Conservation (phyloP, 2,113 vertebrate species). For the Thunnus thynnus region DNA sequence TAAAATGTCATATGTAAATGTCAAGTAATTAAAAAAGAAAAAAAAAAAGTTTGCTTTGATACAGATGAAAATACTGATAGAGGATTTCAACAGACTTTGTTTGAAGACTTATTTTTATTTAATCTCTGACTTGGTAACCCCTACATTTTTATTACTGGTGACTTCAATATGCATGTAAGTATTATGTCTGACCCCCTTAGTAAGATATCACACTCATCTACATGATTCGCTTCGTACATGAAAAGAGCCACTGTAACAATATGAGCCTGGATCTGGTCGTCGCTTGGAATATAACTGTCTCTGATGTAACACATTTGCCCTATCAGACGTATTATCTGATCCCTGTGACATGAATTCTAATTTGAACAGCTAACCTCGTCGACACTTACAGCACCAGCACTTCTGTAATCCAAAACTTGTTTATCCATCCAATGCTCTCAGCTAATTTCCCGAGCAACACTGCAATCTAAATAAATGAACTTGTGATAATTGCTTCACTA, state of each 20-base stretch:
- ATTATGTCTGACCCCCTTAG: neutral
- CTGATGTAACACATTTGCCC: constrained; percentile 4
- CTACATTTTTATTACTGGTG: neutral
- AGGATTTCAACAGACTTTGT: neutral
- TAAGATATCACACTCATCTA: neutral
- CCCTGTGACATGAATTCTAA: neutral
- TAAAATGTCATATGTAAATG: neutral
- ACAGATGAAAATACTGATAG: neutral
- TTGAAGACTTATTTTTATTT: neutral
- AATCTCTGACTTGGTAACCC: neutral
- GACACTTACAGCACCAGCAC: neutral
- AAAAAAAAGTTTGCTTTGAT: neutral
- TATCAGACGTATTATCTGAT: neutral
- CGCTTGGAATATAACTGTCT: neutral
- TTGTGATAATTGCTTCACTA: constrained; percentile 16
- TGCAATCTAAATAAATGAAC: constrained; percentile 21
- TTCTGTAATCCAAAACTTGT: neutral
- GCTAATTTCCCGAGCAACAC: neutral
- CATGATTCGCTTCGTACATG: constrained; percentile 14
- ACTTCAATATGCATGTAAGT: constrained; percentile 3
- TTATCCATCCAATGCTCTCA: neutral
- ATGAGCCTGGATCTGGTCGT: neutral
- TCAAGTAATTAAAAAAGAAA: neutral
- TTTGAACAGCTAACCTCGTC: neutral
- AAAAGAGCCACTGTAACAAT: neutral